Evolutionary conservation across 2,888 invertebrate species (phyloP), one percentile per base, ranked within the genome.

Genomic region (Tachina grossa): DNA sequence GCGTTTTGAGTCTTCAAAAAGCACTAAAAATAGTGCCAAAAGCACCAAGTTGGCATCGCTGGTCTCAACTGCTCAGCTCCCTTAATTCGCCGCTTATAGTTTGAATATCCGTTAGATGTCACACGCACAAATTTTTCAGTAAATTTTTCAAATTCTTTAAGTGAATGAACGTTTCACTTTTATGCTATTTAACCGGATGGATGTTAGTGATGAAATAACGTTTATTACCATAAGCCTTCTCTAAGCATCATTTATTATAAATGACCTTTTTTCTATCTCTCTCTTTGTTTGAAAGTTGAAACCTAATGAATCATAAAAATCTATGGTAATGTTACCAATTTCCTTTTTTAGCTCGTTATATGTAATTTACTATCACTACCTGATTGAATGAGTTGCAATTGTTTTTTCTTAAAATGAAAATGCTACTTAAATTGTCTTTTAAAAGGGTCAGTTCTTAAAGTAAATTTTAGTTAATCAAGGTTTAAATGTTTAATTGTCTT

Each of bases 301-400:
- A 79, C 19, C 53, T 63, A 49, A 85, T 85, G 85, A 82, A 72
- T 85, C 83, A 80, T 85, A 79, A 85, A 85, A 85, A 49, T 63
- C 65, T 53, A 79, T 85, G 71, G 22, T 41, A 76, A 78, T 85
- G 57, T 79, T 78, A 82, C 79, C 85, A 85, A 85, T 79, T 85
- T 83, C 79, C 83, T 79, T 51, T 63, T 53, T 59, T 53, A 65
- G 71, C 59, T 71, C 75, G 53, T 83, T 85, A 45, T n/a, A 59
- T n/a, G 57, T 75, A 69, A 71, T 82, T 79, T 75, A 53, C 49
- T 68, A 5, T 43, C 22, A 22, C 31, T 43, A 22, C 31, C 69
- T 69, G 69, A 78, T 61, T 61, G 68, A 45, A 14, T 61, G 68
- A 16, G 10, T 16, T 78, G 16, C 45, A 49, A 59, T 43, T 77